Percentiles rank a stretch among this genome's conserved stretches.
Conservation (phyloP, 2,888 invertebrate genomes). For the Chrysomela aeneicollis region DNA sequence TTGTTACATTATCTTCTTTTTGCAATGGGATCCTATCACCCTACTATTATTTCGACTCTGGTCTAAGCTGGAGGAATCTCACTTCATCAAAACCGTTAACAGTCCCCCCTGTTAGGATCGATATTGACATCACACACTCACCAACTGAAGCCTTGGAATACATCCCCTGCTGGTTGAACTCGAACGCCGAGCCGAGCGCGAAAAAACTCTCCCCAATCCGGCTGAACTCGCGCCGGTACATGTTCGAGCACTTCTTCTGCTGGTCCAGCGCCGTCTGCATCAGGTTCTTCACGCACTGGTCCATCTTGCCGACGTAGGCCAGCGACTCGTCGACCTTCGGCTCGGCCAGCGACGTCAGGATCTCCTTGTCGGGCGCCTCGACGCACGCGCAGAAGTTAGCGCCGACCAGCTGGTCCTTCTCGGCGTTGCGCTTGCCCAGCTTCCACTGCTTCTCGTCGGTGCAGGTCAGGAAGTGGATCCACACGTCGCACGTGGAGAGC, state of each 20-base stretch:
- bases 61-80: too few species aligned
- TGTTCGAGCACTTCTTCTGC: conserved; percentile 84
- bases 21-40: too few species aligned
- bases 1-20: too few species aligned
- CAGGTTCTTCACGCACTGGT: conserved; percentile 85
- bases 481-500: conserved; percentile 88
- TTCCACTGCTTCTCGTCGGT: conserved; percentile 99
- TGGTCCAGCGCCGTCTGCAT: conserved; percentile 84
- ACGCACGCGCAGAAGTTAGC: conserved; percentile 91
- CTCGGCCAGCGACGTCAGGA: conserved; percentile 79
- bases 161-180: conserved; percentile 74
- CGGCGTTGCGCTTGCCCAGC: conserved; percentile 92
- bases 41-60: too few species aligned
- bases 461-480: conserved; percentile 96
- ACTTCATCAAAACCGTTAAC: too few species aligned
- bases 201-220: conserved; percentile 89
- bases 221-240: conserved; percentile 89
- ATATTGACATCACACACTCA: too few species aligned
- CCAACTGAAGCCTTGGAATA: conserved; percentile 79
- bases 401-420: conserved; percentile 90
- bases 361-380: conserved; percentile 81
- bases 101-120: too few species aligned
- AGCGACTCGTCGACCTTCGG: conserved; percentile 84
- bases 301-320: conserved; percentile 85
- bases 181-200: conserved; percentile 83